phyloP scores from a whole-genome alignment of 2,113 vertebrate genomes.

The Ciconia maguari region DNA sequence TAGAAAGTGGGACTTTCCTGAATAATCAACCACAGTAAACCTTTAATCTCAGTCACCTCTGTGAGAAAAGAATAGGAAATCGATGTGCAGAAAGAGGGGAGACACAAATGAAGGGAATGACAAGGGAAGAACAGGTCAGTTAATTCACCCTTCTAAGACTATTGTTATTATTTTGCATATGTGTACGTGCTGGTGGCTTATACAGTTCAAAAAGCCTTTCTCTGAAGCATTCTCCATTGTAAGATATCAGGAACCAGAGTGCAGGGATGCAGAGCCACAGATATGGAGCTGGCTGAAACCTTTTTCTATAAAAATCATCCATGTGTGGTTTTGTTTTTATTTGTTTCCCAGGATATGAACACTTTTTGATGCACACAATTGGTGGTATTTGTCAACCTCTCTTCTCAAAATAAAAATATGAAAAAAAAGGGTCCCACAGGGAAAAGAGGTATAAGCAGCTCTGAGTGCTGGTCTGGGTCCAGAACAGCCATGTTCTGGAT shows the following conservation, averaged over 20 bases:
- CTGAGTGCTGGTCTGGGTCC: background rate
- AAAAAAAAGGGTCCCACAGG: fast-evolving
- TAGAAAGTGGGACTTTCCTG: slow-evolving; percentile 62
- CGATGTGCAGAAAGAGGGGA: background rate
- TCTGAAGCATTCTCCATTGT: background rate
- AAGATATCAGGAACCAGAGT: background rate
- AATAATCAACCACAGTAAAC: slow-evolving; percentile 27
- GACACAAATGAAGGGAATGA: background rate
- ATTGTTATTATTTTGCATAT: background rate
- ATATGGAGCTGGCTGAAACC: background rate
- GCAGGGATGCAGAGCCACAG: background rate
- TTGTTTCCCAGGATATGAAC: background rate
- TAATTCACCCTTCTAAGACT: background rate
- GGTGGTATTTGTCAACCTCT: background rate
- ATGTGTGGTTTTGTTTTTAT: background rate
- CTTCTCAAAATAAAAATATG: background rate
- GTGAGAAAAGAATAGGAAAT: slow-evolving; percentile 2
- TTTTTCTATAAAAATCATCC: background rate
- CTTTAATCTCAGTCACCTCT: slow-evolving; percentile 18
- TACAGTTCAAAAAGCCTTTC: background rate
- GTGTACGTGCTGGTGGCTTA: background rate
- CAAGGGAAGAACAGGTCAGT: background rate
- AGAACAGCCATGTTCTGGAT: background rate
- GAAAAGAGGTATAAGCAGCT: background rate
- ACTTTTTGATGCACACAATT: background rate